Base-by-base conservation (phyloP, 2,113 vertebrate species). In the Nycticryphes semicollaris region DNA sequence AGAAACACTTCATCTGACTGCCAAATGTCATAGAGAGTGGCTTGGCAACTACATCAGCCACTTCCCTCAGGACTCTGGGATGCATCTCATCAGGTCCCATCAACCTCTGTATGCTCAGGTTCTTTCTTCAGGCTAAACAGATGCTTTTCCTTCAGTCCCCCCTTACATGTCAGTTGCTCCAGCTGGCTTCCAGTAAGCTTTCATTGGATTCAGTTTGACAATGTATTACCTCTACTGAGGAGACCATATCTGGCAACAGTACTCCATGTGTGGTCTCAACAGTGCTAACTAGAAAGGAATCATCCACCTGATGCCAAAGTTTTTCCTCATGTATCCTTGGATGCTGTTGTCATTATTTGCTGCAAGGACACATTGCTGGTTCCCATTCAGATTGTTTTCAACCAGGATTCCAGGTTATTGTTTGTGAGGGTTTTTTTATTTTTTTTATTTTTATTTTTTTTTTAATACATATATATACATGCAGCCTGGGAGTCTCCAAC, bases 201-300 rank as follows among this genome's bases (percentile, higher is more conserved):
- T 12, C 67, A 33, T 6, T 50, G 16, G n/a, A 50, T 0, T 3
- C 28, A 41, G 9, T 47, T 64, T 73, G 31, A 41, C 2, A 3
- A 12, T 53, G 4, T 22, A 22, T 63, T 73, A 24, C 7, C 1
- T 2, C 6, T 60, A 23, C 31, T 54, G 16, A 6, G 4, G 8
- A 69, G 4, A 10, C 7, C n/a, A 70, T 33, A 51, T 20, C 5
- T 12, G 33, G 33, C 45, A 45, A 63, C 15, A 47, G 28, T 3
- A 24, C 28, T 62, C 33, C 54, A 80, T 18, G 12, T 48, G 14
- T 41, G 14, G 14, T 60, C 53, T 62, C 24, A 48, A 4, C 25
- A 75, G 12, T 0, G 0, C 23, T 63, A 10, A 31, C 14, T 33
- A 47, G 16, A 68, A 19, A 50, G n/a, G 12, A 91, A 81, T 31